Evolutionary conservation across 1,140 invertebrate species (phyloP).

Genomic region (Trichomalopsis sarcophagae): DNA sequence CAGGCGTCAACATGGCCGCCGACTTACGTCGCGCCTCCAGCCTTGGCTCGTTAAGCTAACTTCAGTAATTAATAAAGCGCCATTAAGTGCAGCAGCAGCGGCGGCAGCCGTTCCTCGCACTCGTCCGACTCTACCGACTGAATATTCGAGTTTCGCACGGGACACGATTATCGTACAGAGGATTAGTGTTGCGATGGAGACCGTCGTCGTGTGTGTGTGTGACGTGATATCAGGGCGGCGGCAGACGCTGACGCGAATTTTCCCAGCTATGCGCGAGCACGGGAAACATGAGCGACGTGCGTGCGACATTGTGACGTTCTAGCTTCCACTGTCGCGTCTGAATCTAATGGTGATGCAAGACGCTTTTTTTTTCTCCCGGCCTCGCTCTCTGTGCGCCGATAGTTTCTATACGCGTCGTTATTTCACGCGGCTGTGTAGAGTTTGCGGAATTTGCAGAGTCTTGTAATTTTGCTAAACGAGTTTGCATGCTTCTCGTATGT

Average conservation of each 20-base stretch:
- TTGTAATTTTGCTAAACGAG: no score
- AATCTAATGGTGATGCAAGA: neutral
- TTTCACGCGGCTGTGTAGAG: no score
- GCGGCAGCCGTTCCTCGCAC: neutral
- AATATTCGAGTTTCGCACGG: neutral
- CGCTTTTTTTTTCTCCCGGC: neutral
- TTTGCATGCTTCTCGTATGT: no score
- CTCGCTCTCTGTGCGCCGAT: no score
- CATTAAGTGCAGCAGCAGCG: conserved; percentile 52
- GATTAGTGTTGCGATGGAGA: conserved; percentile 4
- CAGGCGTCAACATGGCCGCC: conserved; percentile 72
- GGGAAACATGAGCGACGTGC: conserved; percentile 3
- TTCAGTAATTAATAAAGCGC: conserved; percentile 67
- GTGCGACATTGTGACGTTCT: conserved; percentile 26
- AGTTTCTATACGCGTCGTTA: no score
- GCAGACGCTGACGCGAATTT: conserved; percentile 2
- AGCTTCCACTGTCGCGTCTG: neutral
- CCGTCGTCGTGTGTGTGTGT: neutral
- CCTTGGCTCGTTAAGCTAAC: conserved; percentile 62
- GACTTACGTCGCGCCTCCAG: conserved; percentile 57
- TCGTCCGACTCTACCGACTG: conserved; percentile 39
- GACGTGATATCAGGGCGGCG: neutral
- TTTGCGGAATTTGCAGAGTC: no score
- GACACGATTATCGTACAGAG: neutral
- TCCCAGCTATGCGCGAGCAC: neutral